phyloP scores from a whole-genome alignment of 2,113 vertebrate genomes.

The Ictalurus furcatus region DNA sequence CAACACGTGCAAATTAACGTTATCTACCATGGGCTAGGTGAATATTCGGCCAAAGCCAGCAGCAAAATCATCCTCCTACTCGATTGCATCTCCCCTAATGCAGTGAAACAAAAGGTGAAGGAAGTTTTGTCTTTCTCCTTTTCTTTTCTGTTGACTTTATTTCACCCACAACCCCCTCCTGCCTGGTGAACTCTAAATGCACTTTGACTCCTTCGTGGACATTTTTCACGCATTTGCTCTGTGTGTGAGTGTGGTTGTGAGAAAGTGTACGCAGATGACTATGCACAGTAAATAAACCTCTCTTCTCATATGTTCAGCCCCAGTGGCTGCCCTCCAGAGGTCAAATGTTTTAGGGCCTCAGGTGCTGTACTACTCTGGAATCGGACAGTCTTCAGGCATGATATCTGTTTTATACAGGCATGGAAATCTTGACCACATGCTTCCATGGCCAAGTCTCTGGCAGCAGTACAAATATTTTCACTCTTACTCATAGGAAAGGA shows the following conservation, averaged over 20 bases:
- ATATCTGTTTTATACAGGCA: slow-evolving; percentile 51
- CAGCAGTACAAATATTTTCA: slow-evolving; percentile 42
- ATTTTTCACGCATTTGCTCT: slow-evolving; percentile 62
- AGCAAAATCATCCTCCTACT: slow-evolving; percentile 56
- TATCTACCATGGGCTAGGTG: slow-evolving; percentile 19
- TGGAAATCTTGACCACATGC: slow-evolving; percentile 59
- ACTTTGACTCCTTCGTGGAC: slow-evolving; percentile 70
- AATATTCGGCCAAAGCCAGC: slow-evolving; percentile 6
- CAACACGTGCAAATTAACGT: slow-evolving; percentile 49
- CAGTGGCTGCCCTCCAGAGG: slow-evolving; percentile 49
- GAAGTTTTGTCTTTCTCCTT: slow-evolving; percentile 62
- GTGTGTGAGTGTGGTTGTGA: slow-evolving; percentile 31
- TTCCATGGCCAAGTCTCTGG: slow-evolving; percentile 45
- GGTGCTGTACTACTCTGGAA: slow-evolving; percentile 47
- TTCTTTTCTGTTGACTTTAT: slow-evolving; percentile 61
- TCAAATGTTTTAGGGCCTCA: slow-evolving; percentile 47
- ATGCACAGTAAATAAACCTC: slow-evolving; percentile 34
- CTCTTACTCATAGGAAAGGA: slow-evolving; percentile 35
- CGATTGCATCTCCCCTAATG: slow-evolving; percentile 55
- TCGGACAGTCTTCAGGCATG: slow-evolving; percentile 53
- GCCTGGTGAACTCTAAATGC: slow-evolving; percentile 70
- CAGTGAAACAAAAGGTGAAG: slow-evolving; percentile 61
- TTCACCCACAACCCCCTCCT: slow-evolving; percentile 49
- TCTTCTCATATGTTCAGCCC: slow-evolving; percentile 57
- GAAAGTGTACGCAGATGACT: slow-evolving; percentile 11